These are phyloP conservation scores for Ploceus nigricollis DNA, from an alignment of 2,113 vertebrate genomes.

Conservation along the genomic window DNA sequence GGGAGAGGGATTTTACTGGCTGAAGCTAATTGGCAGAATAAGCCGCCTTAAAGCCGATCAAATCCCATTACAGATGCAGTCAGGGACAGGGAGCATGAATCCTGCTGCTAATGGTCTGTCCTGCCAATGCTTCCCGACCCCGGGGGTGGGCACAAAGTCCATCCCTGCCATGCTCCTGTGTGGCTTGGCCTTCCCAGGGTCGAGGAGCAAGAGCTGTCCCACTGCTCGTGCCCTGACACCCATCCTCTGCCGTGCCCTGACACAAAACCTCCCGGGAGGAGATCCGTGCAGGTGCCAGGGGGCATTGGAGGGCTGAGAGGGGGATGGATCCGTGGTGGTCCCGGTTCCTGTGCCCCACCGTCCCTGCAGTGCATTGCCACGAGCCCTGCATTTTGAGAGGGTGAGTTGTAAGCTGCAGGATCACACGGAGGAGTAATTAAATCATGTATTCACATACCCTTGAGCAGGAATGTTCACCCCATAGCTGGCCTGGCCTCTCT, in stretches of 20 bases:
- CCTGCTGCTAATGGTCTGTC: not conserved
- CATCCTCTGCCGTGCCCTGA: not conserved
- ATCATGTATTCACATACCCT: not conserved
- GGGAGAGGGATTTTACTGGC: conserved; percentile 53
- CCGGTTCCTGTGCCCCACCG: accelerated
- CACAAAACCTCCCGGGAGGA: not conserved
- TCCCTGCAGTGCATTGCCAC: not conserved
- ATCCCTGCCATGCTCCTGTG: accelerated
- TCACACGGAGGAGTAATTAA: not conserved
- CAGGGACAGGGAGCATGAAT: not conserved
- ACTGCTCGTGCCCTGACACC: accelerated
- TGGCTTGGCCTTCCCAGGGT: not conserved
- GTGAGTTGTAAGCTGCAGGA: not conserved
- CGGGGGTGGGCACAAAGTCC: not conserved
- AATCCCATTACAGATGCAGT: conserved; percentile 49
- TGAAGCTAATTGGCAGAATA: conserved; percentile 58
- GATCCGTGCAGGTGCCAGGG: accelerated
- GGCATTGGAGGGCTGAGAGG: no score
- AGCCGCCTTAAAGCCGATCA: conserved; percentile 37
- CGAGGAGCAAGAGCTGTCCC: not conserved
- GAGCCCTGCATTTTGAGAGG: not conserved
- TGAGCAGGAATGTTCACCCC: not conserved
- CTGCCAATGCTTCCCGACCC: not conserved
- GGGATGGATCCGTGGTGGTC: not conserved
- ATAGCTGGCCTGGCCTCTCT: accelerated